A percentile compares a stretch with the other conserved stretches of the same genome.
Conservation (phyloP, 2,113 vertebrate genomes). For the Zosterops borbonicus region DNA sequence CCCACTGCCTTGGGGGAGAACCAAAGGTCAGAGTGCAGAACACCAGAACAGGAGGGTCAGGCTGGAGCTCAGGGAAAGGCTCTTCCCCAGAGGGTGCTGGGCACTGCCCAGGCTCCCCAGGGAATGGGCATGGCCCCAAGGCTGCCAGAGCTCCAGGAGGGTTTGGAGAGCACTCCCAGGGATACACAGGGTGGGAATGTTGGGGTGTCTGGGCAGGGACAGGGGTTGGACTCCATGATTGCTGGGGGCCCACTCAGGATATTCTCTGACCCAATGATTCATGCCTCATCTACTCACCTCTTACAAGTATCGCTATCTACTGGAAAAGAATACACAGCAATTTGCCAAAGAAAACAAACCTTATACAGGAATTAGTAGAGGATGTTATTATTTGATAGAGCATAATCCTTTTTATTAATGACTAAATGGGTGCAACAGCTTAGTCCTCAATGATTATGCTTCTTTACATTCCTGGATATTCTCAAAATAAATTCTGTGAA, state of each 20-base stretch:
- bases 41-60: not conserved
- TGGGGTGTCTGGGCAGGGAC: not conserved
- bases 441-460: not conserved
- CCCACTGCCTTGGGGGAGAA: not conserved
- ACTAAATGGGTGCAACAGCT: not conserved
- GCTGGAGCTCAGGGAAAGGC: not conserved
- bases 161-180: rapidly evolving
- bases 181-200: not conserved
- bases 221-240: not conserved
- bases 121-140: not conserved
- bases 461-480: not conserved
- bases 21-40: not conserved
- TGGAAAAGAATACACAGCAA: not conserved
- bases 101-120: not conserved
- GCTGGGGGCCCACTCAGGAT: not conserved
- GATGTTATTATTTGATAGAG: not conserved
- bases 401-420: not conserved
- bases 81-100: not conserved
- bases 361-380: not conserved
- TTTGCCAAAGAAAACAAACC: not conserved
- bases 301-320: not conserved
- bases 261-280: not conserved
- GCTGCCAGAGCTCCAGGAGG: not conserved
- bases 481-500: not conserved
- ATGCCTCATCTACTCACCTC: not conserved